Evolutionary conservation across 1,140 invertebrate genomes (phyloP), one percentile per base, ranked within the genome.

Genomic region (Coptotermes formosanus): DNA sequence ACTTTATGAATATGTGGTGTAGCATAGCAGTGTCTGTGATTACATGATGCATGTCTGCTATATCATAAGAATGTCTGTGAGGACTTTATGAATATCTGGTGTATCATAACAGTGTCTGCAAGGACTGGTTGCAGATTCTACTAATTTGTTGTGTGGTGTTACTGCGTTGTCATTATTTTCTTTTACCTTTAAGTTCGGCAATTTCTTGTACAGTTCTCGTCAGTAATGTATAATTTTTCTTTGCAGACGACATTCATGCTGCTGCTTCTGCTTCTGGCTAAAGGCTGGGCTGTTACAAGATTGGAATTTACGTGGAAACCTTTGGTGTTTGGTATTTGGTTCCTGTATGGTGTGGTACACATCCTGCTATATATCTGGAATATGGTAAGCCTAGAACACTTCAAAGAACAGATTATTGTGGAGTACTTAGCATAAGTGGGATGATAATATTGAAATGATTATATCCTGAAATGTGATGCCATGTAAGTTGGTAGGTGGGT

Each of bases 271-370:
- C 92, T 99, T 83, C 91, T 99, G 86, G 98, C 98, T 55, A 99
- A 99, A 93, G 98, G 98, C 45, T 99, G 98, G 98, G 98, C 97
- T 23, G 97, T 99, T 14, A 99, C 97, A 38, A 92, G 96, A 88
- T 93, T 97, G 88, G 96, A 98, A 91, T 92, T 99, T 69, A 95
- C 95, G 87, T 96, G 95, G 93, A 98, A 96, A 91, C 94, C 94
- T 83, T 91, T 98, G 59, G 94, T 99, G 23, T 97, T 98, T 92
- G 94, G 95, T 44, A 95, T 99, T 88, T 99, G 98, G 97, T 92
- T 97, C 88, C 94, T 96, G 87, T 99, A 99, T 91, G 96, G 97
- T 83, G 93, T 97, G 87, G 95, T 98, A 52, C 97, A 98, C 90
- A 95, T 98, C 89, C 91, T 98, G 69, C 92, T 99, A 4, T 99